A percentile compares a stretch with the other conserved stretches of the same genome.
Conservation (phyloP, 2,113 vertebrate genomes). For the Bothrops jararaca region DNA sequence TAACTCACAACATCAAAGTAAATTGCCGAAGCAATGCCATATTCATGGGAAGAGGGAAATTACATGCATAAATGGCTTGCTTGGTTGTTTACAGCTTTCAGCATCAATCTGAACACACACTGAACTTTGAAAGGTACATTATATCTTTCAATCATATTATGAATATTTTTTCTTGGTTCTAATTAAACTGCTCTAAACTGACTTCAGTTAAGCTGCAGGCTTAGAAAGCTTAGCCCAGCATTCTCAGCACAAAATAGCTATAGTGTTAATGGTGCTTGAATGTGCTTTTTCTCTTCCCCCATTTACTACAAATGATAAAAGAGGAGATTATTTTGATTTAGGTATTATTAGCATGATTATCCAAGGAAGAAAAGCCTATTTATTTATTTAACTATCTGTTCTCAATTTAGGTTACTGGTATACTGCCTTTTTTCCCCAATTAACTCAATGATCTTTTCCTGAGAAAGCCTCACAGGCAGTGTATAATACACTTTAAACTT, state of each 20-base stretch:
- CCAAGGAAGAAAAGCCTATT: conserved; percentile 43
- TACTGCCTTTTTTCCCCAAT: conserved; percentile 28
- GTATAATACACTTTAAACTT: conserved; percentile 42
- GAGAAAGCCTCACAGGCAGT: conserved; percentile 30
- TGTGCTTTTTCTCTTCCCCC: conserved; percentile 39
- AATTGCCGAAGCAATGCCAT: background rate
- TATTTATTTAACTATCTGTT: conserved; percentile 38
- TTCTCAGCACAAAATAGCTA: conserved; percentile 10
- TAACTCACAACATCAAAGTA: background rate
- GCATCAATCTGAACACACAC: background rate
- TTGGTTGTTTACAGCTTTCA: background rate
- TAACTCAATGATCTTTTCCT: conserved; percentile 26
- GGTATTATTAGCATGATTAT: conserved; percentile 29
- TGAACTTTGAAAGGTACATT: background rate
- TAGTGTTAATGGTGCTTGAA: conserved; percentile 32
- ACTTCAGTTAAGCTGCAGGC: background rate
- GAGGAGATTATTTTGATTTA: conserved; percentile 38
- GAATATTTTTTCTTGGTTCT: background rate
- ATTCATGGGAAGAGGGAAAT: background rate
- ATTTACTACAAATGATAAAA: conserved; percentile 45
- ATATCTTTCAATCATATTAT: accelerated
- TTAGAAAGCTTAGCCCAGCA: background rate
- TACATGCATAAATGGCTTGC: background rate
- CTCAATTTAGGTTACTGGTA: conserved; percentile 30
- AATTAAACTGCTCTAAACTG: background rate